These are phyloP conservation scores for Saturnia japonica DNA, from an alignment of 2,888 invertebrate species.

Conservation along the genomic window DNA sequence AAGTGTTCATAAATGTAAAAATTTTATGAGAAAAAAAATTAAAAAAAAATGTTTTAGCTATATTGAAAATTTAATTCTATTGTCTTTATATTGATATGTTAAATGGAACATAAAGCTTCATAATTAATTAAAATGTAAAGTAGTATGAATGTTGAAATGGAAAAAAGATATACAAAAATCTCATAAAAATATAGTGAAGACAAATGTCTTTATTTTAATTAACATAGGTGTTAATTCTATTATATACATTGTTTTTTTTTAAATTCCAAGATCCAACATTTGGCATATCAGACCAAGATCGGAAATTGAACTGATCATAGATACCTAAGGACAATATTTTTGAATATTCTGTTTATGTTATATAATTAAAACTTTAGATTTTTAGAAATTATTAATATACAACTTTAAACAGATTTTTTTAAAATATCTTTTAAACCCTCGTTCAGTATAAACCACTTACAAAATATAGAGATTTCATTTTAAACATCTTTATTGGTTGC, in stretches of 20 bases:
- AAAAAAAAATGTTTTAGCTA: conserved; percentile 47
- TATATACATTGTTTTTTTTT: conserved; percentile 27
- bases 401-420: not conserved
- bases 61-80: conserved; percentile 44
- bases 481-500: not conserved
- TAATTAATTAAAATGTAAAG: conserved; percentile 36
- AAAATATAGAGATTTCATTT: not conserved
- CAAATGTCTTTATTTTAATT: conserved; percentile 45
- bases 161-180: conserved; percentile 28
- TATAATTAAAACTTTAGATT: not conserved
- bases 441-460: not conserved
- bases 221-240: conserved; percentile 21
- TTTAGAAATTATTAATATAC: too few species aligned
- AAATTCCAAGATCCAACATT: not conserved
- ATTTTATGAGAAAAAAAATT: conserved; percentile 64
- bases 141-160: conserved; percentile 41
- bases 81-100: conserved; percentile 47
- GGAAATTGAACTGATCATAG: not conserved
- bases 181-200: conserved; percentile 54
- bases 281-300: not conserved
- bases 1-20: conserved; percentile 76
- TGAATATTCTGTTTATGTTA: not conserved
- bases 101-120: conserved; percentile 33
- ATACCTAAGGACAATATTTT: not conserved
- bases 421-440: not conserved